Conservation (phyloP, 2,113 vertebrate species). For the Ophiodon elongatus region DNA sequence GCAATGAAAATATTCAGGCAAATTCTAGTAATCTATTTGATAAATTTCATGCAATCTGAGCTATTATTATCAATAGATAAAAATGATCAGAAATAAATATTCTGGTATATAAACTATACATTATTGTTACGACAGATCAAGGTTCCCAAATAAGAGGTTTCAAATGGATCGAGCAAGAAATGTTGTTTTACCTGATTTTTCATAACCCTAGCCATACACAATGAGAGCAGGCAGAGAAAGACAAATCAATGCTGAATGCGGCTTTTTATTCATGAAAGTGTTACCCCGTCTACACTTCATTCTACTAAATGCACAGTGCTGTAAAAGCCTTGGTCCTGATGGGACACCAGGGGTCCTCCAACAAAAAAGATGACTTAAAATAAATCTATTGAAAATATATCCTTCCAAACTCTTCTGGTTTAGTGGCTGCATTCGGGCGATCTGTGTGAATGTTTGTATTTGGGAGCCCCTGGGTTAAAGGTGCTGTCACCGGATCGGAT, state of each 20-base stretch:
- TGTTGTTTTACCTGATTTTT: not conserved
- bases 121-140: not conserved
- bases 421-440: not conserved
- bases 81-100: not conserved
- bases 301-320: not conserved
- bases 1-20: not conserved
- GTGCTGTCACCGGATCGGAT: slow-evolving; percentile 52
- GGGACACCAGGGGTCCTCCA: not conserved
- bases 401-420: not conserved
- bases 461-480: slow-evolving; percentile 52
- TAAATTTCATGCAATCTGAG: not conserved
- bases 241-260: not conserved
- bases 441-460: slow-evolving; percentile 21
- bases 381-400: not conserved
- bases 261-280: slow-evolving; percentile 12
- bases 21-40: not conserved
- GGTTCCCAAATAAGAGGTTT: not conserved
- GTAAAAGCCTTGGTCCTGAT: not conserved
- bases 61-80: not conserved
- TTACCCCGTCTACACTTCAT: not conserved
- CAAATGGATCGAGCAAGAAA: not conserved
- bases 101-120: not conserved
- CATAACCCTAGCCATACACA: slow-evolving; percentile 8
- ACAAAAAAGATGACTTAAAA: not conserved
- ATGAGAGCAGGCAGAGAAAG: not conserved